A percentile compares a stretch with the other conserved stretches of the same genome.
Evolutionary conservation across 1,140 invertebrate species (phyloP).

Genomic region (Dolichoris vasculosae): DNA sequence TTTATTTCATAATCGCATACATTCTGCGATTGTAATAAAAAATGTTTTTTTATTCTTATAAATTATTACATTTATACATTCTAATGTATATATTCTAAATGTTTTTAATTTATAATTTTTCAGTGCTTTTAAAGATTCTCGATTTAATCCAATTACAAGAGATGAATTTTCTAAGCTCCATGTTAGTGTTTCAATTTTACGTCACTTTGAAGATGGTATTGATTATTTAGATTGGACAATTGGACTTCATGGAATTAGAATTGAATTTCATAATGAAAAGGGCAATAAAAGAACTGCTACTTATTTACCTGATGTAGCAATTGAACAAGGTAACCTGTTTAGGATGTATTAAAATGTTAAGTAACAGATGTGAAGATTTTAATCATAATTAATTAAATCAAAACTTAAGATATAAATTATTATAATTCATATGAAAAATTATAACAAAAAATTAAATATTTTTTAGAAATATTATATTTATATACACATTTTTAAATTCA

Average conservation of each 20-base stretch:
- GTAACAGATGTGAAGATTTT: too few species aligned
- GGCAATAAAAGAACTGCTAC: slow-evolving; percentile 97
- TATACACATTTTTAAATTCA: too few species aligned
- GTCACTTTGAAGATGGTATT: slow-evolving; percentile 95
- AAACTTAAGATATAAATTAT: too few species aligned
- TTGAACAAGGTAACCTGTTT: slow-evolving; percentile 89
- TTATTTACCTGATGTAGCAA: slow-evolving; percentile 97
- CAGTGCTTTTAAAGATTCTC: slow-evolving; percentile 97
- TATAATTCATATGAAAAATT: too few species aligned
- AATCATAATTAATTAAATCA: too few species aligned
- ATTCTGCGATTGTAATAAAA: too few species aligned
- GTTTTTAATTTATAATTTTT: slow-evolving; percentile 38
- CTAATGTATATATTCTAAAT: not conserved
- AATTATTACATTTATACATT: too few species aligned
- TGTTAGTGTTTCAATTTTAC: slow-evolving; percentile 96
- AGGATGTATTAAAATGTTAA: too few species aligned
- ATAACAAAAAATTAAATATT: too few species aligned
- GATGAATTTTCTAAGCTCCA: slow-evolving; percentile 95
- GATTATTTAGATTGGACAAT: slow-evolving; percentile 98
- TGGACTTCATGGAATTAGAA: slow-evolving; percentile 97
- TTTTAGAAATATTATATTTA: too few species aligned
- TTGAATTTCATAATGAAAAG: slow-evolving; percentile 97
- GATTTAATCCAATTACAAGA: slow-evolving; percentile 95
- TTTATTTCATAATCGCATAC: too few species aligned
- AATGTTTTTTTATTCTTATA: too few species aligned